phyloP scores from a whole-genome alignment of 2,888 invertebrate genomes.

The Busseola fusca region DNA sequence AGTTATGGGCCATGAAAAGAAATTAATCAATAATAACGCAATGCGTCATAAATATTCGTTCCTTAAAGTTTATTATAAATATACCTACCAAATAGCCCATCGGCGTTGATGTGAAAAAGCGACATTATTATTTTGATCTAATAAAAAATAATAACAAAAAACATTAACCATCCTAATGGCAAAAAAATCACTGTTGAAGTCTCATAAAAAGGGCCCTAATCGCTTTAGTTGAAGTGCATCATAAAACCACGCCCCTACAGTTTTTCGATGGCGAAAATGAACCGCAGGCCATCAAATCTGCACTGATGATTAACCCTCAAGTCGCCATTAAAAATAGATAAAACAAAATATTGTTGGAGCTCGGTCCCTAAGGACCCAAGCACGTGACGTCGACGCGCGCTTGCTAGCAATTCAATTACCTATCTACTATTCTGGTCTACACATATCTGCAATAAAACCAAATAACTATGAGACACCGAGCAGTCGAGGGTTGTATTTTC shows the following conservation, averaged over 20 bases:
- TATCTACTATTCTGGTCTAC: conserved; percentile 70
- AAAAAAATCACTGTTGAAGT: conserved; percentile 40
- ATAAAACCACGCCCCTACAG: conserved; percentile 58
- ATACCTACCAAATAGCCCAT: background rate
- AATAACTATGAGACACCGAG: conserved; percentile 69
- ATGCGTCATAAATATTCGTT: background rate
- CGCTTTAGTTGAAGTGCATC: conserved; percentile 56
- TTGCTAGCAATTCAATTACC: conserved; percentile 83
- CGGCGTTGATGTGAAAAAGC: background rate
- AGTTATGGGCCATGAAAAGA: background rate
- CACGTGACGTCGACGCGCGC: conserved; percentile 76
- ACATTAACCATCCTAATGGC: conserved; percentile 36
- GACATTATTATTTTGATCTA: conserved; percentile 11
- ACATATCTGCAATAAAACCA: conserved; percentile 73
- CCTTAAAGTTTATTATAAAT: background rate
- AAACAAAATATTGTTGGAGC: conserved; percentile 81
- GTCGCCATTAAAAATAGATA: conserved; percentile 86
- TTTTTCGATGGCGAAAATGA: conserved; percentile 66
- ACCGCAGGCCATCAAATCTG: conserved; percentile 76
- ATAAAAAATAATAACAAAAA: conserved; percentile 36
- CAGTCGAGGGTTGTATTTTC: conserved; percentile 51
- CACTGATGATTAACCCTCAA: conserved; percentile 82
- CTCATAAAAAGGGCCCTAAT: conserved; percentile 55
- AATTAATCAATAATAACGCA: background rate
- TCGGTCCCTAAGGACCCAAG: conserved; percentile 72